Percentiles rank a stretch among this genome's conserved stretches.
Conservation (phyloP, 2,113 vertebrate species). For the Polypterus bichir region DNA sequence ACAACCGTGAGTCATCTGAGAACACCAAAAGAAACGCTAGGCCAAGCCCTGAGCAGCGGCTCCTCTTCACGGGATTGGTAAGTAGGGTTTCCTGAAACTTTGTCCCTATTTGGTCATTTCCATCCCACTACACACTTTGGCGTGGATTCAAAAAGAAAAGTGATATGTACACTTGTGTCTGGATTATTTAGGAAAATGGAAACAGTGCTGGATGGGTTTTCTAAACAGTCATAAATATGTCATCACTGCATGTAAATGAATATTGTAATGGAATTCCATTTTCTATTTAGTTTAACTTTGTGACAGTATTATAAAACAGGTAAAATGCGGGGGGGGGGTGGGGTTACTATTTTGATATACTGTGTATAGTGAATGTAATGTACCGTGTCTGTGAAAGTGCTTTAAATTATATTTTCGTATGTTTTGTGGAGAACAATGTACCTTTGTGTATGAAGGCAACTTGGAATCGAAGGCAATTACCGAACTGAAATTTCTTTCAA, state of each 20-base stretch:
- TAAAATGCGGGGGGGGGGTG: constrained; percentile 50
- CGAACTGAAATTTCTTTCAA: constrained; percentile 70
- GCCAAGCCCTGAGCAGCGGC: too few species aligned
- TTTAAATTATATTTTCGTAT: constrained; percentile 99
- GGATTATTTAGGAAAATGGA: constrained; percentile 38
- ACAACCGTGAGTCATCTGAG: too few species aligned
- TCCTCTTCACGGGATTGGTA: too few species aligned
- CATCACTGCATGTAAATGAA: constrained; percentile 66
- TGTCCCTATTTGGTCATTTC: constrained; percentile 31
- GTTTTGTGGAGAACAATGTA: constrained; percentile 70
- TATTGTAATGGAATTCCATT: constrained; percentile 49
- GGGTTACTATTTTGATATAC: constrained; percentile 74
- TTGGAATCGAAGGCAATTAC: constrained; percentile 66
- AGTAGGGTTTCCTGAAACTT: background rate
- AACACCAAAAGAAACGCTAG: too few species aligned
- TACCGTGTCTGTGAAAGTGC: constrained; percentile 89
- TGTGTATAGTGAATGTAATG: constrained; percentile 94
- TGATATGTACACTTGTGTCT: constrained; percentile 28
- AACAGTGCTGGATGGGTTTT: constrained; percentile 40
- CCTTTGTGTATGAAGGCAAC: constrained; percentile 67
- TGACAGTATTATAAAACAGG: constrained; percentile 85
- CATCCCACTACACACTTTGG: constrained; percentile 31
- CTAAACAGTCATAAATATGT: constrained; percentile 57
- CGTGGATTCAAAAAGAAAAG: constrained; percentile 26
- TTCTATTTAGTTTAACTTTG: constrained; percentile 62